A percentile compares a stretch with the other conserved stretches of the same genome.
Evolutionary conservation across 2,113 vertebrate genomes (phyloP).

Genomic region (Colinus virginianus): DNA sequence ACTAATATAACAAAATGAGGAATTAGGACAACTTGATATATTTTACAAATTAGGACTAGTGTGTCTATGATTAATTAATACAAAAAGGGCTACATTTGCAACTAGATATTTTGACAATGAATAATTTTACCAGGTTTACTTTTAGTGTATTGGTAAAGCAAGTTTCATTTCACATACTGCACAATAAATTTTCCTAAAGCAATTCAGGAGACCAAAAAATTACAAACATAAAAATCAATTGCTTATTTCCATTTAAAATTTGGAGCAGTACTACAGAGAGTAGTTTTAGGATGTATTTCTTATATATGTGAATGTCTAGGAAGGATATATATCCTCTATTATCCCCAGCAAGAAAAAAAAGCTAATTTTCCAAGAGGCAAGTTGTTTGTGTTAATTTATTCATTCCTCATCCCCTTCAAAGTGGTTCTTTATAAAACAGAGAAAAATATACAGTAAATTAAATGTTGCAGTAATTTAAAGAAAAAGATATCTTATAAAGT

Average conservation of each 20-base stretch:
- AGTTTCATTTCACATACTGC: slow-evolving; percentile 15
- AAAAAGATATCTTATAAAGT: background rate
- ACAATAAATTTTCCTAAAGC: background rate
- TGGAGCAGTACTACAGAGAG: background rate
- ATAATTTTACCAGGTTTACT: slow-evolving; percentile 58
- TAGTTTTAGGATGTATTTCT: background rate
- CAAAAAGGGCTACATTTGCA: slow-evolving; percentile 26
- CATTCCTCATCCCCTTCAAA: background rate
- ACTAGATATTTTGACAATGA: slow-evolving; percentile 48
- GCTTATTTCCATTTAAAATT: slow-evolving; percentile 36
- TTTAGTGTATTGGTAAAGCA: slow-evolving; percentile 33
- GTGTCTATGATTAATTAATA: slow-evolving; percentile 55
- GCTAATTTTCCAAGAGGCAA: slow-evolving; percentile 18
- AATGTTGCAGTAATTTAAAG: slow-evolving; percentile 11
- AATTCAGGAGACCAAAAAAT: slow-evolving; percentile 26
- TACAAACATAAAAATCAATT: slow-evolving; percentile 46
- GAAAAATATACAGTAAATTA: slow-evolving; percentile 25
- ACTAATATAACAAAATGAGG: background rate
- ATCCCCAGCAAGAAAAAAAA: background rate
- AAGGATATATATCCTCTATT: background rate
- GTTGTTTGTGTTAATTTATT: slow-evolving; percentile 52
- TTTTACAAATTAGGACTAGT: background rate
- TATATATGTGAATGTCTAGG: background rate
- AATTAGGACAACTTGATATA: background rate
- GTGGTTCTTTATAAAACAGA: background rate